Base-by-base conservation (phyloP, 1,140 invertebrate genomes). In the Bombus terrestris region DNA sequence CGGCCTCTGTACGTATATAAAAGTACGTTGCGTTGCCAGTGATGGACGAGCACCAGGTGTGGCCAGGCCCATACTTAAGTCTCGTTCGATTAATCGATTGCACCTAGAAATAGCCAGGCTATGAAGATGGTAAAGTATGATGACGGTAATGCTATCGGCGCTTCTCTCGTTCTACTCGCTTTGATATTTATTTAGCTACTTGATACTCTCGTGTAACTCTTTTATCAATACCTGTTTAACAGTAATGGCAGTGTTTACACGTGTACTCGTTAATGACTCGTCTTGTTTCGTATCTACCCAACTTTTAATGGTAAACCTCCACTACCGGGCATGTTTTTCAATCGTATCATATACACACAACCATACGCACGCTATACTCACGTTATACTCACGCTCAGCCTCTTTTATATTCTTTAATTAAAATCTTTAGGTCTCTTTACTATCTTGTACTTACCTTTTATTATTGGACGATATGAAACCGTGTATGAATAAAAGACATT, bases 1-100 rank as follows among this genome's bases (percentile, higher is more conserved):
- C 83, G 78, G 76, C 72, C 82, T 73, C 78, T 89, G 83, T 32
- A 66, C 64, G 83, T 87, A 86, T 83, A 89, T 85, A 88, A 88
- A 88, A 85, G 86, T 89, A 85, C 86, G 75, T 73, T 82, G 83
- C 84, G 86, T 84, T 77, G 39, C 64, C 43, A 64, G 84, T 90
- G 90, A 91, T 92, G 88, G 90, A 92, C 87, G 91, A 92, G 91
- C 85, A 89, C 81, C 92, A 90, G 89, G 91, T 92, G 92, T 88
- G 85, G 87, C 87, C 89, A 75, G 81, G 72, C 73, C 75, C 83
- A 86, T 90, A 66, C 89, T 90, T 89, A 90, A 92, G 89, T 90
- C 91, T 82, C 77, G 89, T 91, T 91, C 89, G 89, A 91, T 92
- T 90, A 90, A 92, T 92, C 91, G 89, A 92, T 92, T 86, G 85